Base-by-base conservation (phyloP, 1,140 invertebrate genomes). In the Pseudomyrmex concolor region DNA sequence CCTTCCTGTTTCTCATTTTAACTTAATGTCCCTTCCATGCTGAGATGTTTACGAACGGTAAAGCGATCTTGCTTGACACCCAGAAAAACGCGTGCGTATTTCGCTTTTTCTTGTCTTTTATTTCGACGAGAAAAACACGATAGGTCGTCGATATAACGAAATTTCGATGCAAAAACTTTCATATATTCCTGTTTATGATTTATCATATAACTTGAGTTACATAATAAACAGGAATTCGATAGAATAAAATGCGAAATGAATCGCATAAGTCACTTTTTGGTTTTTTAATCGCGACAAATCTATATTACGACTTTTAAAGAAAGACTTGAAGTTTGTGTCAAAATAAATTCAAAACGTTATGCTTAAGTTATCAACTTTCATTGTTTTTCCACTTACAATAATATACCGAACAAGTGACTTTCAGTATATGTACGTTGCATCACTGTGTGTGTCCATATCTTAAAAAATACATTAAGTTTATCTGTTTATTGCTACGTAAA, bases 11-110 rank as follows among this genome's bases (percentile, higher is more conserved):
- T 7, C 64, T 71, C 66, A 80, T 80, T 80, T 71, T 80, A 66
- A 12, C 54, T 80, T 80, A 80, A 80, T 70, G 76, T 80, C 76
- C 45, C 76, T 80, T 80, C 76, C 76, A 71, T 60, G 66, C 76
- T 78, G 19, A 51, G 43, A 66, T 66, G 76, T 80, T 80, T 80
- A 80, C 54, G 64, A 50, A 80, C 64, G 51, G 43, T 78, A 64
- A 68, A 43, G 66, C 54, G 66, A 59, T 54, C 55, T 34, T 66
- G 25, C 62, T 67, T 59, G 76, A 70, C 55, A 54, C 76, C 8
- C n/a, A 15, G 34, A 80, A 55, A 55, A 66, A 80, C 76, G 64
- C 48, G 17, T 71, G 70, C 54, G 50, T 19, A 51, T 80, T 45
- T 55, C 66, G 54, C 19, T 45, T 80, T 80, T 71, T 50, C 54